Evolutionary conservation across 2,797 vertebrate species (phyloP).

Genomic region (Chloroceryle amazona): DNA sequence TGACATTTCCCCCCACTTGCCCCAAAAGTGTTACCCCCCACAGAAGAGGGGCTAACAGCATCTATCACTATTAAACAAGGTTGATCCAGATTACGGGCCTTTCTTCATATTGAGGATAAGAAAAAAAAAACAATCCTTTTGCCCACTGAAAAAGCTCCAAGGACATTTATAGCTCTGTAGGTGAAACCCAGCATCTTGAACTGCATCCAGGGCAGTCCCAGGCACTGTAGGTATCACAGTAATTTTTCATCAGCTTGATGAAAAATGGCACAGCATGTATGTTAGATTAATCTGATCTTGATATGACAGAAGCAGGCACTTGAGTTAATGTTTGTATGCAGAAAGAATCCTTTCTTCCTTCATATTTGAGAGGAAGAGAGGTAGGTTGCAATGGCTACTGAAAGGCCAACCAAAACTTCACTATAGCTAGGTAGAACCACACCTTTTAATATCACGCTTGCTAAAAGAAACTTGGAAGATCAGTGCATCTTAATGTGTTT

Average conservation of each 20-base stretch:
- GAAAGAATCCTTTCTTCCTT: background rate
- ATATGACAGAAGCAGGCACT: background rate
- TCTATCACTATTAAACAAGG: background rate
- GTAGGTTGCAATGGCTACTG: background rate
- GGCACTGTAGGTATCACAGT: background rate
- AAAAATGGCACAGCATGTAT: background rate
- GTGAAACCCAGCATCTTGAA: background rate
- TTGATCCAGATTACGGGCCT: background rate
- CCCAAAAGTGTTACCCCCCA: background rate
- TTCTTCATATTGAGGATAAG: background rate
- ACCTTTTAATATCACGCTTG: background rate
- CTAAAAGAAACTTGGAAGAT: background rate
- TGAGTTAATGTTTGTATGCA: background rate
- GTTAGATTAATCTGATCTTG: background rate
- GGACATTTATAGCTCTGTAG: background rate
- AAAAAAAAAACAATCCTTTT: background rate
- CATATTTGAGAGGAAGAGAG: background rate
- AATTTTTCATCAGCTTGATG: background rate
- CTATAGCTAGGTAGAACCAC: background rate
- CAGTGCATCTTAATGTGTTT: fast-evolving
- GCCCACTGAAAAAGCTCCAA: background rate
- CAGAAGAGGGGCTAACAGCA: background rate
- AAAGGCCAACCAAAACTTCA: background rate
- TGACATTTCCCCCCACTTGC: background rate
- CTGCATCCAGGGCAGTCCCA: background rate